Percentiles rank a stretch among this genome's conserved stretches.
Conservation (phyloP, 2,113 vertebrate genomes). For the Anhinga rufa region DNA sequence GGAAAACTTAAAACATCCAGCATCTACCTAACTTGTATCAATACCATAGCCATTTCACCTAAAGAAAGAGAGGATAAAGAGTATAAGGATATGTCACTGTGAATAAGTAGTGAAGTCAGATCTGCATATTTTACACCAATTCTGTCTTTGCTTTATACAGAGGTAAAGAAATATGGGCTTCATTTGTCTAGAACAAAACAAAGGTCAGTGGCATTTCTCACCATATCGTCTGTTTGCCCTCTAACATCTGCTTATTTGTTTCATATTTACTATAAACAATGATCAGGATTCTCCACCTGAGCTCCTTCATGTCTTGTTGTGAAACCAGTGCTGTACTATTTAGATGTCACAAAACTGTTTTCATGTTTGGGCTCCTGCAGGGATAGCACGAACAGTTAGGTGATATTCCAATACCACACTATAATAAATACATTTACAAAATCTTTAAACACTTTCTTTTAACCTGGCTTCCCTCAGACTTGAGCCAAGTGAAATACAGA, state of each 20-base stretch:
- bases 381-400: neutral
- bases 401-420: neutral
- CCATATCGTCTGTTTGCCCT: neutral
- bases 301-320: neutral
- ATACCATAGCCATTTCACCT: neutral
- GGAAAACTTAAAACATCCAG: neutral
- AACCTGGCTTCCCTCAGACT: neutral
- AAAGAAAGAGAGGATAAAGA: neutral
- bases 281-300: neutral
- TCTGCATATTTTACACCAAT: neutral
- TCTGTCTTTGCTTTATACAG: neutral
- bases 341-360: neutral
- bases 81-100: neutral
- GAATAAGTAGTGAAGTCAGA: neutral
- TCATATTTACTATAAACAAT: neutral
- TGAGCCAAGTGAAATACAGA: neutral
- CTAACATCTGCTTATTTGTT: neutral
- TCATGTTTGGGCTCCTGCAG: neutral
- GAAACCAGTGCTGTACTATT: neutral
- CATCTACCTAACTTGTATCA: neutral
- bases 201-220: neutral
- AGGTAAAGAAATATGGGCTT: neutral
- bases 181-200: neutral
- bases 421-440: neutral
- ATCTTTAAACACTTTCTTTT: neutral